Evolutionary conservation across 2,888 invertebrate species (phyloP), one percentile per base, ranked within the genome.

Genomic region (Lysandra coridon): DNA sequence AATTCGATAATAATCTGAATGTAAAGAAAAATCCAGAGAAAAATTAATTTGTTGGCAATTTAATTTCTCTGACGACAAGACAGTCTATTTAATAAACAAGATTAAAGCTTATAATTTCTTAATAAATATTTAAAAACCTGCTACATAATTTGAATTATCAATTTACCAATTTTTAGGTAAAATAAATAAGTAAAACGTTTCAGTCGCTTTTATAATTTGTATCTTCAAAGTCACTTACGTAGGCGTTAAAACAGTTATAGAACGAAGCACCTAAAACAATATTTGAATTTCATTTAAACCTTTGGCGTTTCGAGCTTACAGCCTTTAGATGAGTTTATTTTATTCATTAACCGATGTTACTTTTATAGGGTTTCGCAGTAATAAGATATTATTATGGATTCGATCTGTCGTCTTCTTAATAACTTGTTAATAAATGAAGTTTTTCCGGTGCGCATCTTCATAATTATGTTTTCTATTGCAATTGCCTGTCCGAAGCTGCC

Each of bases 201-300:
- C 12, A 1, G 33, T 14, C 14, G 69, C 69, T 30, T 33, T 69
- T 12, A 69, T 69, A 69, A 69, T 69, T 69, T 69, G 69, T 69
- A 69, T 69, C 69, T 33, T 69, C 69, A 69, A 69, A 33, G 69
- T 33, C 69, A 5, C 69, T 33, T 12, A 33, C 69, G 69, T 69
- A 14, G 69, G 69, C 69, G 69, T 69, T 2, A 69, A 69, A 33
- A 33, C 69, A 37, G 62, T 62, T 2, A 62, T 62, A 23, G 69
- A 69, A 69, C 33, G 14, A 69, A 69, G 33, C 33, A 69, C 69
- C 69, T 69, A 14, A 33, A 14, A 69, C 37, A 69, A 69, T 69
- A 69, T 69, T 69, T 69, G 23, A 14, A 6, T 37, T 69, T 69
- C 30, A 69, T 33, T 69, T 23, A 23, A 37, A 69, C 69, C 69